These are phyloP conservation scores for Simalia tracyae DNA, from an alignment of 2,797 vertebrate genomes.

Conservation along the genomic window DNA sequence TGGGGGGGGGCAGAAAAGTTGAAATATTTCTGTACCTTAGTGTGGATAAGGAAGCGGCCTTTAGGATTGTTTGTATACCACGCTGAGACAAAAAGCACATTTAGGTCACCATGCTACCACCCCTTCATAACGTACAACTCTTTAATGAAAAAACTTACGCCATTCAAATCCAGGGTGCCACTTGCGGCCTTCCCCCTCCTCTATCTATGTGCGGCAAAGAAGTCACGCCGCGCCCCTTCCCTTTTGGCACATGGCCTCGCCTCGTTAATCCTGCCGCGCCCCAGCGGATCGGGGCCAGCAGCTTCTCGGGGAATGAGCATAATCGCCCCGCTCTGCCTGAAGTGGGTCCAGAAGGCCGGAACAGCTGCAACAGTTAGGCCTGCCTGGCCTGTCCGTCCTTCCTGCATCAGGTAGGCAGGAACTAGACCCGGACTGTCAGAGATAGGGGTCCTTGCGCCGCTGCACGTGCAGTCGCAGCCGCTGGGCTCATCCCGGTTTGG, in stretches of 20 bases:
- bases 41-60: background rate
- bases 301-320: slow-evolving; percentile 6
- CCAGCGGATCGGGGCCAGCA: background rate
- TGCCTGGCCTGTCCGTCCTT: background rate
- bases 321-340: background rate
- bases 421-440: too few relatives aligned
- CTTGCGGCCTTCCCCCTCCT: background rate
- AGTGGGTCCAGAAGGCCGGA: background rate
- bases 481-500: background rate
- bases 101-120: background rate
- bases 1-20: background rate
- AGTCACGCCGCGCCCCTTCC: slow-evolving; percentile 13
- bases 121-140: background rate
- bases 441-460: too few relatives aligned
- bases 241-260: slow-evolving; percentile 12
- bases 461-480: background rate
- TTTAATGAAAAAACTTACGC: background rate
- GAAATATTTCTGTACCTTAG: background rate
- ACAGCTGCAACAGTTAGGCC: background rate
- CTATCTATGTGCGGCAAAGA: background rate
- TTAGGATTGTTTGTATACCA: background rate
- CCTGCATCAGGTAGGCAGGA: background rate
- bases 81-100: background rate
- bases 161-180: background rate
- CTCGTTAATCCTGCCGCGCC: slow-evolving; percentile 19